These are phyloP conservation scores for Platerodrilus igneus DNA, from an alignment of 2,888 invertebrate genomes.

Conservation along the genomic window DNA sequence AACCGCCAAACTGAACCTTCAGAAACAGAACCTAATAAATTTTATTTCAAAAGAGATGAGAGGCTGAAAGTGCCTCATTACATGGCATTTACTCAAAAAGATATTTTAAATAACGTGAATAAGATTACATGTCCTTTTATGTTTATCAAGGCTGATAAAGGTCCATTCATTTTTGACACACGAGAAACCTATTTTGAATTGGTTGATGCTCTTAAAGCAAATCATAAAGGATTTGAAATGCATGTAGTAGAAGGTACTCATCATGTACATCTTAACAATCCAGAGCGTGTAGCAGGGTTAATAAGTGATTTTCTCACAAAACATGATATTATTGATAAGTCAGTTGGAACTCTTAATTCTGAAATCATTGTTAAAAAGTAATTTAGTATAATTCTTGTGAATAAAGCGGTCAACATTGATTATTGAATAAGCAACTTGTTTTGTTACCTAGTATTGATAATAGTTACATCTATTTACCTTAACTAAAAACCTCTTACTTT, in stretches of 20 bases:
- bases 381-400: too few relatives aligned
- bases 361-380: too few relatives aligned
- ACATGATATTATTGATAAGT: too few relatives aligned
- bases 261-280: not conserved
- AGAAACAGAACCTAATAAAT: slow-evolving; percentile 52
- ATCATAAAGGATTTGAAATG: not conserved
- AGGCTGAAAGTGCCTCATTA: slow-evolving; percentile 53
- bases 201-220: not conserved
- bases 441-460: too few relatives aligned
- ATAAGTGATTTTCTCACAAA: too few relatives aligned
- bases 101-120: not conserved
- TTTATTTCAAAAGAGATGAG: slow-evolving; percentile 59
- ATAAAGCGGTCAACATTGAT: too few relatives aligned
- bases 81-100: not conserved
- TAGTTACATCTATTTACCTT: too few relatives aligned
- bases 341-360: too few relatives aligned
- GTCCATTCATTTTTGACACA: not conserved
- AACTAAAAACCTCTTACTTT: too few relatives aligned
- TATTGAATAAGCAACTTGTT: too few relatives aligned
- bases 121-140: not conserved
- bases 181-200: not conserved
- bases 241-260: not conserved
- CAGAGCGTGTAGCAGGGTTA: too few relatives aligned
- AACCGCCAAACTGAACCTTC: slow-evolving; percentile 53
- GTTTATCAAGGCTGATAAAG: not conserved